These are phyloP conservation scores for Hypotaenidia philippensis DNA, from an alignment of 2,797 vertebrate genomes.

Conservation along the genomic window DNA sequence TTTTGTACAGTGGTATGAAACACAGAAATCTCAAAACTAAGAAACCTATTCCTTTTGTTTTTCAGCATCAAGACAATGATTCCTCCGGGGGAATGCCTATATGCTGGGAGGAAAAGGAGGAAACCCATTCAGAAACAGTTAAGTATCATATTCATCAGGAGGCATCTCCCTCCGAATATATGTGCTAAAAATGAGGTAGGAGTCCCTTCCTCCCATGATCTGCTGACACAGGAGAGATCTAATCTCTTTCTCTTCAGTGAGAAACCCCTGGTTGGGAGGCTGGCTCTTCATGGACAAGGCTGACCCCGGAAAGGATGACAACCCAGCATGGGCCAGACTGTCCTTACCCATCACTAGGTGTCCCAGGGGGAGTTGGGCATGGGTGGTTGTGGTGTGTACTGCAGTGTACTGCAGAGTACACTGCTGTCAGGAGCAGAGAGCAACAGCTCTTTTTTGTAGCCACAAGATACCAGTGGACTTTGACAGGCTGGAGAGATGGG, in stretches of 20 bases:
- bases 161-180: neutral
- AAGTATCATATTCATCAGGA: constrained; percentile 73
- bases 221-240: neutral
- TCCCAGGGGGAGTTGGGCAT: neutral
- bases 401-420: rapidly evolving
- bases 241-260: neutral
- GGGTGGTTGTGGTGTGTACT: neutral
- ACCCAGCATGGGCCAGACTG: neutral
- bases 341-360: neutral
- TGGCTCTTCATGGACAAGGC: neutral
- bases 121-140: constrained; percentile 97
- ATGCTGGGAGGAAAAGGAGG: constrained; percentile 95
- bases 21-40: neutral
- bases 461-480: neutral
- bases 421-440: rapidly evolving
- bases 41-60: constrained; percentile 39
- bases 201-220: neutral
- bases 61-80: constrained; percentile 89
- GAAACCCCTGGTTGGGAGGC: neutral
- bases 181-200: neutral
- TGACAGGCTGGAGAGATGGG: no score
- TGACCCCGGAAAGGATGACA: neutral
- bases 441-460: rapidly evolving
- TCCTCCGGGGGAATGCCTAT: constrained; percentile 95
- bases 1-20: neutral